Percentiles rank a stretch among this genome's conserved stretches.
These are phyloP conservation scores for Coreius guichenoti DNA, from an alignment of 2,797 vertebrate species.

Conservation along the genomic window DNA sequence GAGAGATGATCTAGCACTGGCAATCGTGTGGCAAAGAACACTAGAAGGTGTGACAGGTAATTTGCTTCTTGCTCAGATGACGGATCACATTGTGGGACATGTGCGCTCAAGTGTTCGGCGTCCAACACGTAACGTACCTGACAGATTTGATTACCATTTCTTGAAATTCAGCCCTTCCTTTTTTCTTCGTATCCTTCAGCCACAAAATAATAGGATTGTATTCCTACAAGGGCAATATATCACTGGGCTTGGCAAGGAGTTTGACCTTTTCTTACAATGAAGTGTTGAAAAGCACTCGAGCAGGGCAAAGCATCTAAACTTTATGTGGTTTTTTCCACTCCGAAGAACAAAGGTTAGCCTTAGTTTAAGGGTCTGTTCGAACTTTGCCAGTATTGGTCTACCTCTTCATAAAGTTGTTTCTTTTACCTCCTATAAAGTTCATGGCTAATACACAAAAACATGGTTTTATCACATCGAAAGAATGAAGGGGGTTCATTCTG, in stretches of 20 bases:
- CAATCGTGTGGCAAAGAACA: not conserved
- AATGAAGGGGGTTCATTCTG: not conserved
- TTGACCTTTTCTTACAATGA: slow-evolving; percentile 51
- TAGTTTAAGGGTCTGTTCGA: not conserved
- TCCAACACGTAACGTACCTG: slow-evolving; percentile 21
- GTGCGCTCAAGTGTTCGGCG: not conserved
- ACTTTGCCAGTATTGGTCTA: not conserved
- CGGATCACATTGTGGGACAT: slow-evolving; percentile 9
- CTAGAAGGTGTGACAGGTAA: slow-evolving; percentile 23
- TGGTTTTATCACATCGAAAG: not conserved
- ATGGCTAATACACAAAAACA: not conserved
- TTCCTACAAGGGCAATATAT: slow-evolving; percentile 33
- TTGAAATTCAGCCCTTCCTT: slow-evolving; percentile 35
- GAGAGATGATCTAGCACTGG: not conserved
- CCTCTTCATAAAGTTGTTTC: not conserved
- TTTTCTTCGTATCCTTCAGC: slow-evolving; percentile 25
- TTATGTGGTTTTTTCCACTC: slow-evolving; percentile 42
- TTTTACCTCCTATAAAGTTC: not conserved
- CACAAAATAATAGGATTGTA: slow-evolving; percentile 30
- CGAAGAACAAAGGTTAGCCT: slow-evolving; percentile 17
- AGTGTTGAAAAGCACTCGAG: slow-evolving; percentile 19
- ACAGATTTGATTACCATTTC: slow-evolving; percentile 34
- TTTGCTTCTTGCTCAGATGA: slow-evolving; percentile 26
- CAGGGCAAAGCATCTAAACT: slow-evolving; percentile 49
- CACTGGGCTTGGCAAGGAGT: slow-evolving; percentile 34